Evolutionary conservation across 2,888 invertebrate species (phyloP).

Genomic region (Lymantria monacha): DNA sequence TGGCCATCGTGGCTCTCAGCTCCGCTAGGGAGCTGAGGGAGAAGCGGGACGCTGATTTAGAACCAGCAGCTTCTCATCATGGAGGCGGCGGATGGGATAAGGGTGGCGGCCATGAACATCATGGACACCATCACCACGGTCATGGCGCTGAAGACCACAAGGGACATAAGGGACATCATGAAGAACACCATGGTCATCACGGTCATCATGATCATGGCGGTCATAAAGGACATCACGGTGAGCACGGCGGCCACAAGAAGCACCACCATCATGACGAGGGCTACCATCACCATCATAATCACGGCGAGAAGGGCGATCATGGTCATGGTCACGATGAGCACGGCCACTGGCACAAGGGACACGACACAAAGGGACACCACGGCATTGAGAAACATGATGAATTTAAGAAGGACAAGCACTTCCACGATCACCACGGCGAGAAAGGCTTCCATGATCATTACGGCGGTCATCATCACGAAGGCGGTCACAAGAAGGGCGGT

Average conservation of each 20-base stretch:
- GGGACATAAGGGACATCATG: slow-evolving; percentile 86
- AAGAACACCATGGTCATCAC: slow-evolving; percentile 84
- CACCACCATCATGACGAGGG: slow-evolving; percentile 85
- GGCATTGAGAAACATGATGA: slow-evolving; percentile 91
- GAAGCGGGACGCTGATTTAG: slow-evolving; percentile 75
- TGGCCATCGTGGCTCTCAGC: slow-evolving; percentile 74
- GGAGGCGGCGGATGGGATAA: slow-evolving; percentile 58
- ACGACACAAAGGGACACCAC: slow-evolving; percentile 92
- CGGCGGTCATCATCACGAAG: slow-evolving; percentile 89
- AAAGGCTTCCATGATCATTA: slow-evolving; percentile 89
- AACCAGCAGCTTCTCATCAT: slow-evolving; percentile 67
- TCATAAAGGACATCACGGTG: slow-evolving; percentile 82
- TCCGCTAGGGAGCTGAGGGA: slow-evolving; percentile 75
- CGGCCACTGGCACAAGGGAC: slow-evolving; percentile 90
- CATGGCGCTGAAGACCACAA: slow-evolving; percentile 86
- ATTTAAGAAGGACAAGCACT: slow-evolving; percentile 92
- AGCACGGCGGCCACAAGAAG: slow-evolving; percentile 84
- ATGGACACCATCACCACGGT: slow-evolving; percentile 83
- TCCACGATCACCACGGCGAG: slow-evolving; percentile 91
- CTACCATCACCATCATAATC: slow-evolving; percentile 83
- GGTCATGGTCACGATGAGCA: slow-evolving; percentile 77
- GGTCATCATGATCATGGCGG: slow-evolving; percentile 87
- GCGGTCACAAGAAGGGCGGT: slow-evolving; percentile 90
- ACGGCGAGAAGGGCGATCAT: slow-evolving; percentile 85
- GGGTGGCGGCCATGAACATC: slow-evolving; percentile 85